Evolutionary conservation across 53 echinoderm and acorn worm genomes (phyloP).

Genomic region (Crossaster papposus): DNA sequence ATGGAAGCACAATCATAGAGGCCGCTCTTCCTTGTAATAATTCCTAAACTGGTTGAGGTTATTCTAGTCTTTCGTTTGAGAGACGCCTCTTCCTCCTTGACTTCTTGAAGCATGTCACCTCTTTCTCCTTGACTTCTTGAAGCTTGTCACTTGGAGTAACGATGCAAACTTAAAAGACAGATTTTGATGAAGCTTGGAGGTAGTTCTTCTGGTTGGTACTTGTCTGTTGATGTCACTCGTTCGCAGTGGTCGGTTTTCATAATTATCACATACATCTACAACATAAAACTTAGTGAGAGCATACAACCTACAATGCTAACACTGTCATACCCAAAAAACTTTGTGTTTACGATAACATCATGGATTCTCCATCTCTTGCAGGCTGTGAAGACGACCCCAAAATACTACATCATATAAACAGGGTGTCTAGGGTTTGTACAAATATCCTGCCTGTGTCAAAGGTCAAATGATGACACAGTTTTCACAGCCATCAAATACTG

Average conservation of each 20-base stretch:
- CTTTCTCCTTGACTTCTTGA: no score
- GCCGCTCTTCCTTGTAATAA: background rate
- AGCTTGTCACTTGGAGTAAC: background rate
- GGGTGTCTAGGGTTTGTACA: slow-evolving; percentile 18
- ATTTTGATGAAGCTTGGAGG: background rate
- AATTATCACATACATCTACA: slow-evolving; percentile 47
- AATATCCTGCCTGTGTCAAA: slow-evolving; percentile 17
- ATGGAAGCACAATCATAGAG: background rate
- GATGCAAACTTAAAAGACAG: background rate
- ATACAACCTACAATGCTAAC: slow-evolving; percentile 21
- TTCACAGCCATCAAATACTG: slow-evolving; percentile 43
- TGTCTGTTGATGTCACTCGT: background rate
- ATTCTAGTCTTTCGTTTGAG: no score
- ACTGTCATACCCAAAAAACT: slow-evolving; percentile 47
- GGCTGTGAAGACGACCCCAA: background rate
- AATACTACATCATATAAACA: slow-evolving; percentile 54
- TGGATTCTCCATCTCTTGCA: background rate
- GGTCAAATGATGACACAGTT: slow-evolving; percentile 17
- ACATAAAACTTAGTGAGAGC: slow-evolving; percentile 53
- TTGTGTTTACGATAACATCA: slow-evolving; percentile 16
- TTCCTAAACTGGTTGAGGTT: background rate
- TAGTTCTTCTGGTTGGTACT: slow-evolving; percentile 3
- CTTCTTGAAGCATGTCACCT: no score
- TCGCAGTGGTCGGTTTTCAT: slow-evolving; percentile 2
- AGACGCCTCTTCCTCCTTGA: no score